Evolutionary conservation across 1,140 invertebrate genomes (phyloP), one percentile per base, ranked within the genome.

Genomic region (Euura lappo): DNA sequence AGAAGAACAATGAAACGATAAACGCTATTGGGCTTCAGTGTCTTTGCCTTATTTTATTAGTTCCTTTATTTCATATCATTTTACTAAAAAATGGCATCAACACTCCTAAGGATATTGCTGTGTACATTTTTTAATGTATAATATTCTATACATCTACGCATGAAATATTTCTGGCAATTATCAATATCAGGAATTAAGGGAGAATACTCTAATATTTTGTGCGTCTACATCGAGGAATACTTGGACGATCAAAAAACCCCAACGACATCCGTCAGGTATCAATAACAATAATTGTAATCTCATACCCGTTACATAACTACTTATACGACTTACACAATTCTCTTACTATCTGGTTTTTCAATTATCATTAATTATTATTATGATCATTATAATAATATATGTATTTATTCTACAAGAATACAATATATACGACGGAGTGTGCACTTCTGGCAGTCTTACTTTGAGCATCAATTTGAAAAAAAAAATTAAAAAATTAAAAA

Each of bases 381-480:
- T 60, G 4, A 60, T 60, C 13, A 60, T 60, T 60, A 60, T 60
- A 6, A 60, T 60, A 60, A 60, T 60, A 60, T 60, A 6, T 28
- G 28, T 28, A 28, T 1, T 11, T 11, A 60, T 60, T 60, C 13
- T n/a, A 60, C 51, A 6, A 28, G 13, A n/a, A 60, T 60, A 60
- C 51, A n/a, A 60, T 28, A 28, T 28, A 28, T 60, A 60, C 13
- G 51, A 60, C 67, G 72, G 72, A 69, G 77, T 76, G 73, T 77
- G 76, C 78, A 80, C 78, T 76, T 74, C 78, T 80, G 83, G 78
- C 84, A 85, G 84, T 85, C 83, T 84, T 86, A 83, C 69, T 78
- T 84, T 84, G 83, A 85, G 82, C 82, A 79, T 81, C 72, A 69
- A 79, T 71, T 68, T 65, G 65, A 28, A 68, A 68, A 44, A 68